Base-by-base conservation (phyloP, 2,113 vertebrate species). In the Stigmatopora nigra region DNA sequence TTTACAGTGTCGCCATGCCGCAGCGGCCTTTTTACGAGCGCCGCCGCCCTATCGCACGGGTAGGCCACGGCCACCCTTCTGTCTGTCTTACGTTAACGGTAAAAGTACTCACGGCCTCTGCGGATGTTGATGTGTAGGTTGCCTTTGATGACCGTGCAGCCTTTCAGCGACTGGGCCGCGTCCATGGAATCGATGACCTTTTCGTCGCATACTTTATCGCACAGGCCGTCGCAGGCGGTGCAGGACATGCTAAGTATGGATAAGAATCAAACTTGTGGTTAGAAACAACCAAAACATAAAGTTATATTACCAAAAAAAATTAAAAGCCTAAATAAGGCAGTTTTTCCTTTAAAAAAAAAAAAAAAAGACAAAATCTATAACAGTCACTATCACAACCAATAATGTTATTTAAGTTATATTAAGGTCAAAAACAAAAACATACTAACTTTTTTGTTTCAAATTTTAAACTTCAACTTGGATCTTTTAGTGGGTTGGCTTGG, bases 91-190 rank as follows among this genome's bases (percentile, higher is more conserved):
- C 14, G 15, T 63, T 22, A 7, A 35, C 61, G 1, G 61, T 1
- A 5, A 17, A 31, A 17, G 7, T 81, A 97, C 97, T 96, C 74
- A 99, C 96, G 95, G 84, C 96, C 97, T 70, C 94, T 89, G 5
- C 95, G 94, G 89, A 99, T 99, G 85, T 95, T 97, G 84, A 99
- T 97, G 64, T 95, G 92, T 81, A 99, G 81, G 83, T 95, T 96
- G 65, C 97, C 97, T 82, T 89, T 94, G 83, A 98, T 93, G 78
- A 98, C 92, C 0, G 97, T 99, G 81, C 97, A 99, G 62, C 93
- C 96, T 84, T 96, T 93, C 38, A 99, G 89, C 81, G 92, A 93
- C 76, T 98, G 95, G 25, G 97, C 97, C 0, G 95, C 93, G 0
- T 94, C 94, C 75, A 99, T 92, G 0, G 97, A 99, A 86, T 98